Percentiles rank a stretch among this genome's conserved stretches.
phyloP scores from a whole-genome alignment of 2,113 vertebrate species.

The Paramormyrops kingsleyae region DNA sequence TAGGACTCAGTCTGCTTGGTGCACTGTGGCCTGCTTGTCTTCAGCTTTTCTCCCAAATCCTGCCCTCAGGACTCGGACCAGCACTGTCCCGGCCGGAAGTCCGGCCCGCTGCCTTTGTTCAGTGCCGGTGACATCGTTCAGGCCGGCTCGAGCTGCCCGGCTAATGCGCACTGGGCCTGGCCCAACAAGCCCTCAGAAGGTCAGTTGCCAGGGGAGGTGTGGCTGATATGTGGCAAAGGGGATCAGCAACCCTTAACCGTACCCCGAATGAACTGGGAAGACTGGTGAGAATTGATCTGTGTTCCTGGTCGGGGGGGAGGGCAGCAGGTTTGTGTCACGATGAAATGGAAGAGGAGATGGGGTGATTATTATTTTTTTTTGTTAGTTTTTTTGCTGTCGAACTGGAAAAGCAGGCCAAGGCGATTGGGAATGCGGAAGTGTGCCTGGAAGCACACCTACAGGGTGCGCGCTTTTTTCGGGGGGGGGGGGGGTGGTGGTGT shows the following conservation, averaged over 20 bases:
- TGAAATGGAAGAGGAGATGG: background rate
- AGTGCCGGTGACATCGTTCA: slow-evolving; percentile 58
- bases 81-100: slow-evolving; percentile 44
- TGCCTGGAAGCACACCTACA: slow-evolving; percentile 23
- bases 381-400: background rate
- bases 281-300: background rate
- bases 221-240: background rate
- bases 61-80: slow-evolving; percentile 40
- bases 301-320: background rate
- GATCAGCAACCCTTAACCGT: background rate
- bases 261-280: background rate
- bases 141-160: slow-evolving; percentile 43
- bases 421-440: slow-evolving; percentile 31
- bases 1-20: background rate
- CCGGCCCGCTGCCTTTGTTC: slow-evolving; percentile 44
- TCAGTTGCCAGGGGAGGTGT: slow-evolving; percentile 16
- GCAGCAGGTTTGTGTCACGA: background rate
- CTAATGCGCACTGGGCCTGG: slow-evolving; percentile 20
- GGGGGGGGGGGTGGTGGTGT: background rate
- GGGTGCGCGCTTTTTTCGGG: background rate
- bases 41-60: background rate
- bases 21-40: background rate
- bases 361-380: background rate
- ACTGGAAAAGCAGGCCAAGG: slow-evolving; percentile 45
- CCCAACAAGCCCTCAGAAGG: slow-evolving; percentile 21